Base-by-base conservation (phyloP, 2,797 vertebrate species). In the Babyrousa celebensis region DNA sequence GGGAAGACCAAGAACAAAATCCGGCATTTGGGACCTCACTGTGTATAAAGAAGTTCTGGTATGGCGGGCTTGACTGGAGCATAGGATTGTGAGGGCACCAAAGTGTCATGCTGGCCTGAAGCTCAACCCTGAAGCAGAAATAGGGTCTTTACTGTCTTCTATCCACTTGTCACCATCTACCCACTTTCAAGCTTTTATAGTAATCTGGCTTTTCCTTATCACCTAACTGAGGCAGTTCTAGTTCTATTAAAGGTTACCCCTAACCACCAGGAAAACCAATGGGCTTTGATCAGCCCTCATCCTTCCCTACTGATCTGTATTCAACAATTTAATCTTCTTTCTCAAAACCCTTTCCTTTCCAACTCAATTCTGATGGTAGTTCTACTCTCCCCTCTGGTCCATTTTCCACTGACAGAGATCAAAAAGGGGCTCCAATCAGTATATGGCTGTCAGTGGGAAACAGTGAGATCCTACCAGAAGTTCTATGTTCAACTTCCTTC, bases 401-500 rank as follows among this genome's bases (percentile, higher is more conserved):
- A 54, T 80, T 93, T 90, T 83, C 56, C n/a, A 52, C 58, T 70
- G 27, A 85, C 23, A 65, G 23, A 91, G 18, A 58, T 70, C 17
- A 43, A 20, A 60, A 65, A 78, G 29, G 12, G 58, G 9, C n/a
- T 92, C 89, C 56, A 40, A 6, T 25, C 3, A 79, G 27, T 25
- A 72, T 25, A 60, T 12, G 12, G 5, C 36, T 74, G 16, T 52
- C 23, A 40, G 14, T n/a, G 36, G 70, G 70, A 63, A 85, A 70
- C 11, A n/a, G 43, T 27, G 3, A 89, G 27, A 17, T 29, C 21
- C 36, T 89, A 14, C 8, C 60, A 29, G 3, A 56, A 23, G 3
- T 85, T 82, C 67, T 71, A 5, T 43, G 88, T 80, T 63, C 32
- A 85, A 20, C 17, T 91, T 89, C 89, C 92, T 78, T 80, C 48